These are phyloP conservation scores for Epinephelus lanceolatus DNA, from an alignment of 2,113 vertebrate genomes.

Conservation along the genomic window DNA sequence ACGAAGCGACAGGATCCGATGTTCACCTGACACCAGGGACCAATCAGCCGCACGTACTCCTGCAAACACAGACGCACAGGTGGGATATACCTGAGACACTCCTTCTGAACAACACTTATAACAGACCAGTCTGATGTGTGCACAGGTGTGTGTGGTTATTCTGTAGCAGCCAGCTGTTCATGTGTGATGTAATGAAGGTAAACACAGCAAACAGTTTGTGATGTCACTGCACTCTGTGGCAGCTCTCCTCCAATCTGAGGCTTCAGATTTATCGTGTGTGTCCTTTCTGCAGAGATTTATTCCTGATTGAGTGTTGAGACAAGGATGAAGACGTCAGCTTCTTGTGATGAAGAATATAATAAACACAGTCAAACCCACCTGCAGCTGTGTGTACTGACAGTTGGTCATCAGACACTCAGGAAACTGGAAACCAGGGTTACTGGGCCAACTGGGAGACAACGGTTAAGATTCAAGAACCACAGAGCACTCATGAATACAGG, in stretches of 20 bases:
- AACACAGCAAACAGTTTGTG: too few species aligned
- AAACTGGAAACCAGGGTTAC: constrained; percentile 92
- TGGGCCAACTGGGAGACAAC: constrained; percentile 90
- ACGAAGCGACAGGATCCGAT: constrained; percentile 95
- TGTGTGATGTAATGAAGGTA: too few species aligned
- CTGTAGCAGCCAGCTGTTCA: too few species aligned
- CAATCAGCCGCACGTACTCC: constrained; percentile 93
- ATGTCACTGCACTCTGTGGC: too few species aligned
- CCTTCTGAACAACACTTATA: too few species aligned
- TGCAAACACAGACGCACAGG: constrained; percentile 54
- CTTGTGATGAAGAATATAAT: background rate
- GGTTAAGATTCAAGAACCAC: constrained; percentile 80
- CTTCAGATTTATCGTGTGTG: too few species aligned
- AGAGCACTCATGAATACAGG: background rate
- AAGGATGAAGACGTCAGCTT: background rate
- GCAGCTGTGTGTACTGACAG: constrained; percentile 95
- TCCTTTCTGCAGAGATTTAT: too few species aligned
- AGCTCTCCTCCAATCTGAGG: too few species aligned
- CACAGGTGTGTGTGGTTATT: too few species aligned
- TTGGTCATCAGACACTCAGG: constrained; percentile 95
- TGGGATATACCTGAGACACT: background rate
- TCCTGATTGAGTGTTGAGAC: too few species aligned
- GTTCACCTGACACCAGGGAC: constrained; percentile 95
- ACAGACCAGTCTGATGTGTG: too few species aligned
- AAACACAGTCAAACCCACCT: constrained; percentile 83